Conservation (phyloP, 1,140 invertebrate genomes). For the Lepidurus apus region DNA sequence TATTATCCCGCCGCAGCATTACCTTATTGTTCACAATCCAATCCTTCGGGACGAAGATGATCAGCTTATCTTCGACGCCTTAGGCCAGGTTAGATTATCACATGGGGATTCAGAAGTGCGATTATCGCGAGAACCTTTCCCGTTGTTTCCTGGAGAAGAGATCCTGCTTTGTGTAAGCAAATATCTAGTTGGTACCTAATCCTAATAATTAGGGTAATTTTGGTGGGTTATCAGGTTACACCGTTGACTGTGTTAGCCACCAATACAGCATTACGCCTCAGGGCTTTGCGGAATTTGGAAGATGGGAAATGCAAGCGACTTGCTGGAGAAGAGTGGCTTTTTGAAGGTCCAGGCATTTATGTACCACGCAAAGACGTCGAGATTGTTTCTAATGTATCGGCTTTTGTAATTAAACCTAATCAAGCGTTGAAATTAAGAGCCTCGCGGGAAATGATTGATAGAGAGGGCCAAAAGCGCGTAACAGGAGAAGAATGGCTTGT, state of each 20-base stretch:
- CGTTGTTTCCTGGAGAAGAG: slow-evolving; percentile 51
- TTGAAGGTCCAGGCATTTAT: background rate
- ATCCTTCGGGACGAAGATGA: slow-evolving; percentile 44
- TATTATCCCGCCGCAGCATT: slow-evolving; percentile 51
- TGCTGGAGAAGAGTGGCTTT: background rate
- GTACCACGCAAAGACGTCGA: background rate
- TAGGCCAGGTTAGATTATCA: slow-evolving; percentile 46
- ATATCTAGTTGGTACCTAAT: no score
- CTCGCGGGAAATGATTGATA: slow-evolving; percentile 47
- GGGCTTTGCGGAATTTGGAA: background rate
- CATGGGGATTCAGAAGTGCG: slow-evolving; percentile 51
- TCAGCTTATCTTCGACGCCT: slow-evolving; percentile 43
- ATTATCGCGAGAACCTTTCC: slow-evolving; percentile 52
- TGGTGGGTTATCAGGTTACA: background rate
- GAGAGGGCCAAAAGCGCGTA: slow-evolving; percentile 45
- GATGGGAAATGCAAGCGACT: background rate
- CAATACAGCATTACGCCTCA: background rate
- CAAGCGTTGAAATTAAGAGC: slow-evolving; percentile 49
- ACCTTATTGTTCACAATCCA: slow-evolving; percentile 51
- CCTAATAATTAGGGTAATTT: no score
- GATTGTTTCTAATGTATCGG: slow-evolving; percentile 40
- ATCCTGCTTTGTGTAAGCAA: slow-evolving; percentile 43
- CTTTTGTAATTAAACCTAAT: slow-evolving; percentile 49
- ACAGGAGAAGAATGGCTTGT: slow-evolving; percentile 53
- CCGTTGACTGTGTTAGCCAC: background rate